These are phyloP conservation scores for Argyrosomus japonicus DNA, from an alignment of 2,113 vertebrate species.

Conservation along the genomic window DNA sequence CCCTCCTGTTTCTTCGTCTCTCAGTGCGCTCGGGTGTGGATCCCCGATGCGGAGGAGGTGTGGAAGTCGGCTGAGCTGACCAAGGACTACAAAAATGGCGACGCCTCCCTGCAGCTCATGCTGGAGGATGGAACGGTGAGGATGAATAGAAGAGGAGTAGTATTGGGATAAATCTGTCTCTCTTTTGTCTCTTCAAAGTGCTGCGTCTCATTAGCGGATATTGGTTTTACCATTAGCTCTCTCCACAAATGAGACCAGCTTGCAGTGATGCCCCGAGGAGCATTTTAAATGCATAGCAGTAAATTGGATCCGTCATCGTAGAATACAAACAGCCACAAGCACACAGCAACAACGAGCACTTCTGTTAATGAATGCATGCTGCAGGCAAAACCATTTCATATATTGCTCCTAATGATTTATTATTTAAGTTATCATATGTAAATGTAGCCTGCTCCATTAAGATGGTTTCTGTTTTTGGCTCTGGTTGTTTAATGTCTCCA, in stretches of 20 bases:
- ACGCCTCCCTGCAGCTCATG: slow-evolving; percentile 89
- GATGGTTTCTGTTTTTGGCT: not conserved
- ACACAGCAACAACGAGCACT: not conserved
- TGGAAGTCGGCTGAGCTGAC: slow-evolving; percentile 97
- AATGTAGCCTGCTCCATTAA: not conserved
- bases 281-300: slow-evolving; percentile 41
- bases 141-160: not conserved
- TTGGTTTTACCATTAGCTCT: slow-evolving; percentile 54
- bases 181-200: slow-evolving; percentile 12
- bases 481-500: not conserved
- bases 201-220: slow-evolving; percentile 51
- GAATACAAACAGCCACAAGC: slow-evolving; percentile 25
- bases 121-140: slow-evolving; percentile 94
- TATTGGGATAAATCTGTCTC: not conserved
- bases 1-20: not conserved
- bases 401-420: slow-evolving; percentile 7
- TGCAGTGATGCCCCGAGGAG: slow-evolving; percentile 44
- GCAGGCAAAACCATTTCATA: slow-evolving; percentile 1
- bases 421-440: slow-evolving; percentile 20
- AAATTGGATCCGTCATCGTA: slow-evolving; percentile 32
- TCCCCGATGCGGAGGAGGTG: slow-evolving; percentile 95
- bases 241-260: slow-evolving; percentile 52
- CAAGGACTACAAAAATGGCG: slow-evolving; percentile 94
- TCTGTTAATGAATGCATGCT: slow-evolving; percentile 7
- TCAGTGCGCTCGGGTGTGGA: slow-evolving; percentile 97